These are phyloP conservation scores for Cyprinus carpio DNA, from an alignment of 2,113 vertebrate species.

Conservation along the genomic window DNA sequence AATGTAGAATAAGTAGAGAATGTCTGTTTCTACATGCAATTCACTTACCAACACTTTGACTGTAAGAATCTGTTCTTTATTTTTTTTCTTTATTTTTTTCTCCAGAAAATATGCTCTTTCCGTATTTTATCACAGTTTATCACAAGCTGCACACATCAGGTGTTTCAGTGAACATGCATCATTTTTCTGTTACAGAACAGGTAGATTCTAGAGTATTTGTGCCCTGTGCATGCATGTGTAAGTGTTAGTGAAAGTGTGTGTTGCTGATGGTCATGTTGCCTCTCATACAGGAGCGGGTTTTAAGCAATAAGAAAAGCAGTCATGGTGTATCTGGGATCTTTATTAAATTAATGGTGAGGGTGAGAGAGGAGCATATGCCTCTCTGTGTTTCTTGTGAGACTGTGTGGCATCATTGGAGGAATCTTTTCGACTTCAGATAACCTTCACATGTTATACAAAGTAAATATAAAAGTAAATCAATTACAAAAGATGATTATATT, in stretches of 20 bases:
- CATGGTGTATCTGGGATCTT: conserved; percentile 95
- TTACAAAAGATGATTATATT: neutral
- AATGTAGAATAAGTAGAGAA: no score
- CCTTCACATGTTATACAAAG: neutral
- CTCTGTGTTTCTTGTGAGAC: conserved; percentile 92
- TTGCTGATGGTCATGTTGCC: neutral
- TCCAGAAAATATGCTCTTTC: conserved; percentile 95
- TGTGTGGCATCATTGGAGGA: conserved; percentile 95
- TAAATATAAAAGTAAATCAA: neutral
- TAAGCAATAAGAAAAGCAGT: conserved; percentile 90
- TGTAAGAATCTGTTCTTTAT: no score
- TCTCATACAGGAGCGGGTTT: conserved; percentile 81
- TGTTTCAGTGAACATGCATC: conserved; percentile 91
- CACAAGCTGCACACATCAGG: conserved; percentile 89
- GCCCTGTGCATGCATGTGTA: neutral
- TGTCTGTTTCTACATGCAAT: no score
- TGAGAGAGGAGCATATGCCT: conserved; percentile 97
- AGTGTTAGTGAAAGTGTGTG: neutral
- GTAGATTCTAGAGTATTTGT: conserved; percentile 66
- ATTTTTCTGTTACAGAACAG: conserved; percentile 95
- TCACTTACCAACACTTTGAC: neutral
- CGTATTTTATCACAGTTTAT: conserved; percentile 97
- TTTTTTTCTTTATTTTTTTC: no score
- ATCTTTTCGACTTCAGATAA: conserved; percentile 95
- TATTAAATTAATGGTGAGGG: conserved; percentile 95